Evolutionary conservation across 2,797 vertebrate species (phyloP), one percentile per base, ranked within the genome.

Genomic region (Gallirallus australis): DNA sequence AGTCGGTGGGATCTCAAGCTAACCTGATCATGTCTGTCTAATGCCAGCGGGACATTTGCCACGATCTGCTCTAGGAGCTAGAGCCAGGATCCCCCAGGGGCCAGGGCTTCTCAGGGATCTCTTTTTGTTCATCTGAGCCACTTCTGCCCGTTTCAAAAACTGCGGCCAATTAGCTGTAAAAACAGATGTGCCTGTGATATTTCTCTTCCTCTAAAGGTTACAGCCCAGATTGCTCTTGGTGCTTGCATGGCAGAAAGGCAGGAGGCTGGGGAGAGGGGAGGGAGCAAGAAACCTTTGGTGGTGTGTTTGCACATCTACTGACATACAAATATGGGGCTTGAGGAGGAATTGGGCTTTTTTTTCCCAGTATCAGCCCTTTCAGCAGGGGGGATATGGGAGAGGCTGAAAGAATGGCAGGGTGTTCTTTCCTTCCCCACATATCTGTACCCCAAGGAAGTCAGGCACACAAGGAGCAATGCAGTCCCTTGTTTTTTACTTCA

Each of bases 141-240:
- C 68, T 94, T 93, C 82, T 95, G 82, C 65, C 86, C 60, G 7
- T 95, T 94, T 94, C n/a, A 96, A 84, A 97, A 93, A 79, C 45
- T 42, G 54, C 50, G 52, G 66, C 73, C 18, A 93, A 73, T 91
- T 92, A 71, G 63, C 79, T 87, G 57, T 73, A 64, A 90, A 89
- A 90, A 20, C 94, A 70, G 76, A 80, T 80, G 89, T 84, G 79
- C 68, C 71, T 84, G 68, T 83, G 80, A 81, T n/a, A 60, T 52
- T 90, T 75, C 54, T 50, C 75, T 88, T 88, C 84, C 68, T 94
- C 70, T 94, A 77, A 94, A 96, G 70, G 59, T 90, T 95, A 59
- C 60, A 76, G 73, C 73, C 73, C 83, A 57, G 79, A 86, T 73
- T 2, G 31, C 40, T 80, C 50, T 88, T 80, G 73, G 48, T 89